A percentile compares a stretch with the other conserved stretches of the same genome.
Conservation (phyloP, 2,888 invertebrate genomes). For the Zeuzera pyrina region DNA sequence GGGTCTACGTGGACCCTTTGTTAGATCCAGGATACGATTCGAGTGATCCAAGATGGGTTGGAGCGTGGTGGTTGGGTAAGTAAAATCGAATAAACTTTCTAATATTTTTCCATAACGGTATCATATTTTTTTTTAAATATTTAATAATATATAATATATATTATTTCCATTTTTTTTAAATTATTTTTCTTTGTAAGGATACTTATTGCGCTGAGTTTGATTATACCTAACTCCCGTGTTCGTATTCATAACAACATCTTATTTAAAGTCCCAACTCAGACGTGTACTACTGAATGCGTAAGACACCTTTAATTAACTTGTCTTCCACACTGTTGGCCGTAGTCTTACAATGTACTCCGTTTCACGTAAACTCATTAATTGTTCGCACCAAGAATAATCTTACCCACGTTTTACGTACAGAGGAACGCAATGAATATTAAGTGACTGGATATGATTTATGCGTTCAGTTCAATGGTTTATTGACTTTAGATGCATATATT, state of each 20-base stretch:
- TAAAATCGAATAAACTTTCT: no score
- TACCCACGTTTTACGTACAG: slow-evolving; percentile 10
- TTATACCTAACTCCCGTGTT: no score
- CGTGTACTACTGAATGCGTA: neutral
- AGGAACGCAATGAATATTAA: slow-evolving; percentile 16
- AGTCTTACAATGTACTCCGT: slow-evolving; percentile 16
- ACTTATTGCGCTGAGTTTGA: no score
- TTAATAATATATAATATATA: no score
- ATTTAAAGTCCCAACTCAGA: neutral
- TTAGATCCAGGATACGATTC: slow-evolving; percentile 82
- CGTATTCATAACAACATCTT: no score
- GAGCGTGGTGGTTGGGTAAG: slow-evolving; percentile 97
- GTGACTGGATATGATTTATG: neutral
- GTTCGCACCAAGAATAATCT: slow-evolving; percentile 18
- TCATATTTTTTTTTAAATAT: no score
- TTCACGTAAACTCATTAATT: slow-evolving; percentile 25
- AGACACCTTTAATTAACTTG: slow-evolving; percentile 20
- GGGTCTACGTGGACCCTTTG: slow-evolving; percentile 87
- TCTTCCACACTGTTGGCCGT: slow-evolving; percentile 15
- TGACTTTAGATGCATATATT: slow-evolving; percentile 7
- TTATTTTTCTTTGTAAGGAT: no score
- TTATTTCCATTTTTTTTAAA: no score
- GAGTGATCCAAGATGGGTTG: slow-evolving; percentile 92
- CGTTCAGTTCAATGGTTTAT: slow-evolving; percentile 16
- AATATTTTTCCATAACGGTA: no score